phyloP scores from a whole-genome alignment of 2,888 invertebrate species.

The Cataglyphis rosenhaueri region DNA sequence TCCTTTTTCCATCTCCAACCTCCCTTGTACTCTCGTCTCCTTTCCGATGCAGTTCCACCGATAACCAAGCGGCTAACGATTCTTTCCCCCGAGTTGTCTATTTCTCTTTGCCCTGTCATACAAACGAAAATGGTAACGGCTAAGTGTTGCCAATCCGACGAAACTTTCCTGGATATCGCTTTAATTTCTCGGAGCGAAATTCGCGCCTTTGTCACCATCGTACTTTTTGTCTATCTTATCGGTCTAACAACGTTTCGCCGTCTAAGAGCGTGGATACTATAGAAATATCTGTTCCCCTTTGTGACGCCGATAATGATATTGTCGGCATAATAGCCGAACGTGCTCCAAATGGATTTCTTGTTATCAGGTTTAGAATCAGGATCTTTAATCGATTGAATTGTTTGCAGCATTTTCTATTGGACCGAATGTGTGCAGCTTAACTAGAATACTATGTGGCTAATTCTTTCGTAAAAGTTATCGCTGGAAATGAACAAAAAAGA shows the following conservation, averaged over 20 bases:
- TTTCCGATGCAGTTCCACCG: conserved; percentile 59
- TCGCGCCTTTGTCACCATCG: conserved; percentile 41
- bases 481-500: not conserved
- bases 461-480: not conserved
- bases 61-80: conserved; percentile 73
- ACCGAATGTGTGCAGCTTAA: conserved; percentile 4
- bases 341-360: conserved; percentile 4
- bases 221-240: conserved; percentile 60
- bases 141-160: conserved; percentile 64
- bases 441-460: not conserved
- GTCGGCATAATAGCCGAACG: conserved; percentile 31
- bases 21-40: conserved; percentile 19
- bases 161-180: conserved; percentile 68
- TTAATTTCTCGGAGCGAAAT: conserved; percentile 71
- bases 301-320: conserved; percentile 27
- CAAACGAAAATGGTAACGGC: conserved; percentile 51
- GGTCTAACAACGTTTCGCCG: conserved; percentile 1
- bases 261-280: not conserved
- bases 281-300: conserved; percentile 8
- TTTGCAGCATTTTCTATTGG: conserved; percentile 8
- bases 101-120: conserved; percentile 37
- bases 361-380: not conserved
- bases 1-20: not conserved
- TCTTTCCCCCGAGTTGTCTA: conserved; percentile 42
- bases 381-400: conserved; percentile 30